These are phyloP conservation scores for Drosophila kikkawai DNA, from an alignment of 1,140 invertebrate species.

Conservation along the genomic window DNA sequence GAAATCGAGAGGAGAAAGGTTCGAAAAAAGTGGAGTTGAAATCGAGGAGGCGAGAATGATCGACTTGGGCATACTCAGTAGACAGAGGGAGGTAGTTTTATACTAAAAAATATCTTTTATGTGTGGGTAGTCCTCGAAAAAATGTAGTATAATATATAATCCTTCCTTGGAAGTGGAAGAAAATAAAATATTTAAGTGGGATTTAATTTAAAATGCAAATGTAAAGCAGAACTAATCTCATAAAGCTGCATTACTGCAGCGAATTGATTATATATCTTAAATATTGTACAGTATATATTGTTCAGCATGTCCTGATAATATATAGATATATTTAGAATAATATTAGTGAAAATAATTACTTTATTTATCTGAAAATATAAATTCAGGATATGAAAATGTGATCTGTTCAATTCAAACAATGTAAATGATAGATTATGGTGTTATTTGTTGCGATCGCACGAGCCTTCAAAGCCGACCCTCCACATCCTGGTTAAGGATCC, in stretches of 20 bases:
- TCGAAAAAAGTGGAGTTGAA: constrained; percentile 4
- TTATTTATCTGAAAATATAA: too few species aligned
- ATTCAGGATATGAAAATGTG: too few species aligned
- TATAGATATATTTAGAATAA: too few species aligned
- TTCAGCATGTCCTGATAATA: background rate
- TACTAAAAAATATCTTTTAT: background rate
- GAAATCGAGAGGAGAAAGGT: constrained; percentile 21
- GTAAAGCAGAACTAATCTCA: constrained; percentile 27
- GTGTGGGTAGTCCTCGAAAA: too few species aligned
- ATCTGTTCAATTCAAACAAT: background rate
- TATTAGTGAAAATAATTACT: too few species aligned
- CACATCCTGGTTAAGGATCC: background rate
- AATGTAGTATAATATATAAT: too few species aligned
- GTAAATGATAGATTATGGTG: constrained; percentile 31
- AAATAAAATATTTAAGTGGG: too few species aligned
- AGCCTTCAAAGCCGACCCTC: constrained; percentile 1
- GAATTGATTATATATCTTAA: background rate
- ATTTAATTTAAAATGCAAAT: background rate
- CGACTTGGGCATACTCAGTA: constrained; percentile 18
- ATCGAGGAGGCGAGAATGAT: background rate
- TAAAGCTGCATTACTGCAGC: background rate
- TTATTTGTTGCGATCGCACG: constrained; percentile 34
- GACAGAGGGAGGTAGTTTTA: background rate
- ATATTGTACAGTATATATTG: background rate
- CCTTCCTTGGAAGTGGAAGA: too few species aligned